phyloP scores from a whole-genome alignment of 2,113 vertebrate genomes.

The Chloroceryle aenea region DNA sequence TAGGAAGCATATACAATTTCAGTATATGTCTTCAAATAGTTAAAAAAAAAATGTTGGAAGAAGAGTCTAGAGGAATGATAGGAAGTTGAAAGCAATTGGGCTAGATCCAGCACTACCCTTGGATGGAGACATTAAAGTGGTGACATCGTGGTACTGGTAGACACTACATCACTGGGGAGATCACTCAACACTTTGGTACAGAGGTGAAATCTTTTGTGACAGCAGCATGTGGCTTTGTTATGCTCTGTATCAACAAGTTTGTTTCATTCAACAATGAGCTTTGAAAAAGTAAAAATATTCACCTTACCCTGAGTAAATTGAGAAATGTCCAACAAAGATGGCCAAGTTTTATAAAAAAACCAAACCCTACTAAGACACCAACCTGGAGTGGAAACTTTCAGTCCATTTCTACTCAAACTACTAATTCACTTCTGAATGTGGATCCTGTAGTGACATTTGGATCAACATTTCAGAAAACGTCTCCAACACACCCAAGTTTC shows the following conservation, averaged over 20 bases:
- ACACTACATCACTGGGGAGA: background rate
- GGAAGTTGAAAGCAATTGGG: background rate
- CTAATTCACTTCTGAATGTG: background rate
- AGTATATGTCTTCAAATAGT: background rate
- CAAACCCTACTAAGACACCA: background rate
- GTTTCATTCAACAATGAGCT: background rate
- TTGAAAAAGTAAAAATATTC: background rate
- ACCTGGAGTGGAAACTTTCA: background rate
- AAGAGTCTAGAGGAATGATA: background rate
- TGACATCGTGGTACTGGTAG: background rate
- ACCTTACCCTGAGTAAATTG: background rate
- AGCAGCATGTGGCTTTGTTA: background rate
- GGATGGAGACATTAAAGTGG: background rate
- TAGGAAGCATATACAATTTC: background rate
- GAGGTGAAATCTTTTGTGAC: background rate
- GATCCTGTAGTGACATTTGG: background rate
- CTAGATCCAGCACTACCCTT: background rate
- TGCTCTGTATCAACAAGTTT: background rate
- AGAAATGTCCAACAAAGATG: rapidly evolving
- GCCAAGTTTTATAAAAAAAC: background rate
- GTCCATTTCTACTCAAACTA: background rate
- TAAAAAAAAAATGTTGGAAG: background rate
- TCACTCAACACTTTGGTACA: background rate
- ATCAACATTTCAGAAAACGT: background rate
- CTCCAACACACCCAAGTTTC: background rate